Conservation (phyloP, 2,797 vertebrate genomes). For the Lutjanus argentimaculatus region DNA sequence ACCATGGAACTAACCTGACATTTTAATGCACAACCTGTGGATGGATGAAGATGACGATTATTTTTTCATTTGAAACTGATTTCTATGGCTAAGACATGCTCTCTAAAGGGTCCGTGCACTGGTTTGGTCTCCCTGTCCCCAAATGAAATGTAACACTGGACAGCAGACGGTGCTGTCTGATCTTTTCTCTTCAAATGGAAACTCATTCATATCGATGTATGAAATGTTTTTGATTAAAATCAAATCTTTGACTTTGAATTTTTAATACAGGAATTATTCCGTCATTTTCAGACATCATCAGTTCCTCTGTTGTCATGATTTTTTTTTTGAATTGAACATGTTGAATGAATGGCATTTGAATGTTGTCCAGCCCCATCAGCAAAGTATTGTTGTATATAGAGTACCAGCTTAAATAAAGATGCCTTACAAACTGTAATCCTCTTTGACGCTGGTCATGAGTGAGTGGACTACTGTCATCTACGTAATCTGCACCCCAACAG, state of each 20-base stretch:
- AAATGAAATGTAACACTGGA: conserved; percentile 25
- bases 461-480: too few relatives aligned
- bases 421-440: conserved; percentile 62
- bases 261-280: conserved; percentile 50
- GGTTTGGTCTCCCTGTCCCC: conserved; percentile 19
- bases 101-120: conserved; percentile 33
- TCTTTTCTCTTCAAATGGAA: conserved; percentile 3
- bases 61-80: conserved; percentile 25
- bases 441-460: neutral
- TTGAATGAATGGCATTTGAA: conserved; percentile 60
- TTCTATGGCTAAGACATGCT: conserved; percentile 12
- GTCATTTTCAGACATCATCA: conserved; percentile 23
- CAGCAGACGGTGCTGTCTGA: conserved; percentile 30
- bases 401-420: conserved; percentile 77
- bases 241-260: conserved; percentile 38
- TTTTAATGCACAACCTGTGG: conserved; percentile 49
- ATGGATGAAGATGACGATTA: conserved; percentile 42
- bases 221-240: conserved; percentile 49
- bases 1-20: conserved; percentile 55
- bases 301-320: conserved; percentile 23
- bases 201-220: conserved; percentile 31
- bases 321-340: conserved; percentile 24
- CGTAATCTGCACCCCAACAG: neutral
- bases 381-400: conserved; percentile 61
- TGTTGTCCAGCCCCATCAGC: conserved; percentile 48